A percentile compares a stretch with the other conserved stretches of the same genome.
Conservation (phyloP, 2,888 invertebrate species). For the Lobophora halterata region DNA sequence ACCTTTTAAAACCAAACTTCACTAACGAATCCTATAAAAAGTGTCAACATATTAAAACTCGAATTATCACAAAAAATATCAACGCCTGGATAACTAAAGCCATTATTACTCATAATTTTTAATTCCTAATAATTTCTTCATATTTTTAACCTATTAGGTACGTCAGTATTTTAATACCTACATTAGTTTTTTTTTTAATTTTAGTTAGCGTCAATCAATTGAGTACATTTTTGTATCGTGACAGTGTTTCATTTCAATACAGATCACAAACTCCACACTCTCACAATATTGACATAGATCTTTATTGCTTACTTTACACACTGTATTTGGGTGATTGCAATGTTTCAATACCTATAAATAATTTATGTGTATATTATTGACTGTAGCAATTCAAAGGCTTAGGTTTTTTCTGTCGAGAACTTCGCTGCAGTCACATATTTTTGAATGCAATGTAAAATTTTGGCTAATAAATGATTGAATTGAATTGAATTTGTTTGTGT, state of each 20-base stretch:
- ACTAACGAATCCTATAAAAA: conserved; percentile 1
- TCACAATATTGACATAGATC: no score
- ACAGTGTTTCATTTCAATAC: no score
- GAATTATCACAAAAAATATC: conserved; percentile 32
- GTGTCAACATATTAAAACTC: conserved; percentile 21
- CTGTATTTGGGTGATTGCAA: no score
- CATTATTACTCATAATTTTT: conserved; percentile 15
- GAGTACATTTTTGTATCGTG: no score
- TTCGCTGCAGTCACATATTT: conserved; percentile 1
- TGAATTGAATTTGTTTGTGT: neutral
- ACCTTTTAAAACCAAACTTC: neutral
- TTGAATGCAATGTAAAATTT: neutral
- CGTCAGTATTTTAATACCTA: conserved; percentile 25
- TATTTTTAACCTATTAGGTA: conserved; percentile 34
- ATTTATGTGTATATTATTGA: conserved; percentile 15
- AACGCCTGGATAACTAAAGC: conserved; percentile 20
- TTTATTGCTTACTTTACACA: no score
- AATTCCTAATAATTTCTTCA: conserved; percentile 12
- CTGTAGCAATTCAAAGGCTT: conserved; percentile 17
- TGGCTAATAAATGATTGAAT: no score
- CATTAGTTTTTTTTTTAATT: conserved; percentile 8
- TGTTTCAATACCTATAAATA: no score
- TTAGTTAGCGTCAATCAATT: no score
- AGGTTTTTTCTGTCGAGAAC: conserved; percentile 14
- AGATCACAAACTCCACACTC: no score